Evolutionary conservation across 1,140 invertebrate species (phyloP), one percentile per base, ranked within the genome.

Genomic region (Dolichoris vasculosae): DNA sequence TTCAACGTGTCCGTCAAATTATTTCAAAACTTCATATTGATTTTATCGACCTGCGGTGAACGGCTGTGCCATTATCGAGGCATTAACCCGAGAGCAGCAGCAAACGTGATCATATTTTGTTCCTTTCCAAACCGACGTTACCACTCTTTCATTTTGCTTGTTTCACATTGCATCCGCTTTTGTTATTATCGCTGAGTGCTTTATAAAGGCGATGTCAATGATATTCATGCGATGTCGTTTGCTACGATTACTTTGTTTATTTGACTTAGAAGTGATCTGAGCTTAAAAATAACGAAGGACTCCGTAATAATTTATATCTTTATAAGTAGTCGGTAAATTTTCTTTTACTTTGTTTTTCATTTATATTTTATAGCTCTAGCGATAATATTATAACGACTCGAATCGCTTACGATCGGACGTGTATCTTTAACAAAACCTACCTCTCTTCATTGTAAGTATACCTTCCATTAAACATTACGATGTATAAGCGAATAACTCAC

Each of bases 1-100:
- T 71, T 38, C 81, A 69, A 83, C 82, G 82, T 40, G 82, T 51
- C 73, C 55, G 82, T 77, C 35, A 83, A 83, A 83, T 77, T 51
- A n/a, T 83, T 77, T 64, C 82, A 77, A 77, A 67, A 83, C 73
- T 32, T n/a, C 69, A n/a, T 43, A 83, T 83, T 67, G 82, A 55
- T 67, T 83, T 64, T 77, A 77, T 83, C 69, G 67, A 35, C 3
- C 67, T 2, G 80, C 43, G 64, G 2, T 35, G 17, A 8, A 59
- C 48, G 32, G 48, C 26, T 26, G 17, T 32, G 71, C 59, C 82
- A 77, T 83, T 83, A 48, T 76, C 73, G n/a, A 35, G 38, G 73
- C 73, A 67, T 64, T 77, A 83, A 83, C 35, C 79, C 40, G 64
- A 30, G 69, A 40, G 67, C 35, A 59, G 43, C 67, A 64, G 40